A percentile compares a stretch with the other conserved stretches of the same genome.
Conservation (phyloP, 2,113 vertebrate species). For the Ailuropoda melanoleuca region DNA sequence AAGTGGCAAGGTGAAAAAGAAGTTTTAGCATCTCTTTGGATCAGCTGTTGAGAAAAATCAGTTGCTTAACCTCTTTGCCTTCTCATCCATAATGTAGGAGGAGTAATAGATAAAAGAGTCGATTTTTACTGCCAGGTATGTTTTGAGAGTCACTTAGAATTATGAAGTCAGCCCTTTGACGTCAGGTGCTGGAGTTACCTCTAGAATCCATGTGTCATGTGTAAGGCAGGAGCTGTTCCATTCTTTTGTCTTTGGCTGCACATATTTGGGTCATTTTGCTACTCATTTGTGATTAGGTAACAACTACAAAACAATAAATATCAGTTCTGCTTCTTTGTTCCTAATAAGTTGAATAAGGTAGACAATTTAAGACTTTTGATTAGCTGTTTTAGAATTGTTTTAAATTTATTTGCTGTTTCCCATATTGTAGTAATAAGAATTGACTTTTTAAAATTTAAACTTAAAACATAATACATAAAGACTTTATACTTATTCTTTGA, state of each 20-base stretch:
- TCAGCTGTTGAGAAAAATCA: conserved; percentile 7
- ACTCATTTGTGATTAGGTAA: not conserved
- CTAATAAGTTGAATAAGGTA: not conserved
- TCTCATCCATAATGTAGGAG: not conserved
- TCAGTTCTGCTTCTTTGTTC: not conserved
- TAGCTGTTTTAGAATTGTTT: conserved; percentile 3
- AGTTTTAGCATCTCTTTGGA: not conserved
- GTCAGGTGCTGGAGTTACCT: not conserved
- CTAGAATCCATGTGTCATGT: not conserved
- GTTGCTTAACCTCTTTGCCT: conserved; percentile 2
- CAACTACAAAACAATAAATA: not conserved
- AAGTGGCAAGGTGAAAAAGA: not conserved
- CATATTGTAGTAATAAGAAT: not conserved
- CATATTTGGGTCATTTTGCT: conserved; percentile 9
- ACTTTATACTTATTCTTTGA: conserved; percentile 9
- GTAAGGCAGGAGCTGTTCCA: not conserved
- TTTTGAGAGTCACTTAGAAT: not conserved
- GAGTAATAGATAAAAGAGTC: not conserved
- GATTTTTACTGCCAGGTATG: not conserved
- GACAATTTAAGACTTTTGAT: conserved; percentile 16
- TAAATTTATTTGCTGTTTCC: not conserved
- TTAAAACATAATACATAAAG: not conserved
- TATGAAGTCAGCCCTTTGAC: not conserved
- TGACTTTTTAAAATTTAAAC: not conserved
- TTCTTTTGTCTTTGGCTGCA: not conserved